A percentile compares a stretch with the other conserved stretches of the same genome.
phyloP scores from a whole-genome alignment of 2,797 vertebrate species.

The Cuculus canorus region DNA sequence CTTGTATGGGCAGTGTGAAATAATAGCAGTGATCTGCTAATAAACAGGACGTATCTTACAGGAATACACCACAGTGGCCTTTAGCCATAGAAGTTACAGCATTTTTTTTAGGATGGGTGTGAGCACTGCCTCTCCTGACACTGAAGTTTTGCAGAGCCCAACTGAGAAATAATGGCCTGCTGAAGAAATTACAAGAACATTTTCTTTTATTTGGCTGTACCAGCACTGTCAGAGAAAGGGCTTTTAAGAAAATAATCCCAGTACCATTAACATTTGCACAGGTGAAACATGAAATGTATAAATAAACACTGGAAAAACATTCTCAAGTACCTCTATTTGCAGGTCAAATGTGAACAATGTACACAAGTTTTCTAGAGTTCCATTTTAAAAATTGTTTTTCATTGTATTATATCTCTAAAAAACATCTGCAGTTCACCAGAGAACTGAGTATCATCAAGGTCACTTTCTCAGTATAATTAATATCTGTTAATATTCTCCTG shows the following conservation, averaged over 20 bases:
- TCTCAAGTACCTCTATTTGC: not conserved
- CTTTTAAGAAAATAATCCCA: slow-evolving; percentile 28
- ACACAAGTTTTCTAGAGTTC: not conserved
- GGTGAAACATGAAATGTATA: slow-evolving; percentile 18
- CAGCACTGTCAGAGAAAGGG: not conserved
- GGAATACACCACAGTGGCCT: not conserved
- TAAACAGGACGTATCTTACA: not conserved
- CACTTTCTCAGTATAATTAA: slow-evolving; percentile 36
- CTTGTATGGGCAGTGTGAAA: not conserved
- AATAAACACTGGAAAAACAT: not conserved
- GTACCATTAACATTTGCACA: slow-evolving; percentile 5
- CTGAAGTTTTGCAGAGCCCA: not conserved
- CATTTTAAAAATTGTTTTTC: not conserved
- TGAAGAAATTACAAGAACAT: not conserved
- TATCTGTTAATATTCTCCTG: slow-evolving; percentile 2
- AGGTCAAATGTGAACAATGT: not conserved
- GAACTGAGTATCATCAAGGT: not conserved
- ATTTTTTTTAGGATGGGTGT: not conserved
- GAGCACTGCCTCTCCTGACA: not conserved
- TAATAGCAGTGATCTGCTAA: not conserved
- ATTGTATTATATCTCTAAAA: not conserved
- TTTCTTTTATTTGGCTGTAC: not conserved
- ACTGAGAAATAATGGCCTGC: not conserved
- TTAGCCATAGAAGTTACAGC: not conserved
- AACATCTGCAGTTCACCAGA: not conserved